Conservation (phyloP, 2,888 invertebrate species). For the Gari tellinella region DNA sequence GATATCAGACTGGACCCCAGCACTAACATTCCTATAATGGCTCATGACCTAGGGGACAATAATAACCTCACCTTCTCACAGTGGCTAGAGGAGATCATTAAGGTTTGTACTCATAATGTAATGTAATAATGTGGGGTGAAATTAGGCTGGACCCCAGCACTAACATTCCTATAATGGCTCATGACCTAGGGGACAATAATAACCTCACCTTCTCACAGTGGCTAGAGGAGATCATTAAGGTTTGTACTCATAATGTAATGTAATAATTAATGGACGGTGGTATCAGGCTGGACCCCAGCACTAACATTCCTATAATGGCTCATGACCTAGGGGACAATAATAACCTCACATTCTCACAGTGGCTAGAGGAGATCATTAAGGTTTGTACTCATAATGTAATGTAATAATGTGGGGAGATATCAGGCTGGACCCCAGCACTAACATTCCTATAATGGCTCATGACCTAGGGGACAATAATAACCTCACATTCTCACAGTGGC, state of each 20-base stretch:
- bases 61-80: conserved; percentile 91
- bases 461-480: conserved; percentile 91
- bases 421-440: too few species aligned
- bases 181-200: conserved; percentile 89
- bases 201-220: conserved; percentile 91
- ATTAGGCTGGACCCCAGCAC: too few species aligned
- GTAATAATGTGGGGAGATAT: too few species aligned
- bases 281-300: conserved; percentile 86
- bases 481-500: conserved; percentile 90
- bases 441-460: conserved; percentile 88
- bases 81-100: conserved; percentile 88
- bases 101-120: too few species aligned
- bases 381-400: too few species aligned
- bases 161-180: conserved; percentile 88
- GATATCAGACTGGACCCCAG: conserved; percentile 89
- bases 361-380: conserved; percentile 87
- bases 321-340: conserved; percentile 89
- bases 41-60: conserved; percentile 87
- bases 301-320: conserved; percentile 88
- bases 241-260: conserved; percentile 66
- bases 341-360: conserved; percentile 90
- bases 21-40: conserved; percentile 88
- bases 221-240: conserved; percentile 86
- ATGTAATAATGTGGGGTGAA: too few species aligned
- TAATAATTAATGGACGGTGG: too few species aligned